Base-by-base conservation (phyloP, 1,140 invertebrate species). In the Lanistes nyassanus region DNA sequence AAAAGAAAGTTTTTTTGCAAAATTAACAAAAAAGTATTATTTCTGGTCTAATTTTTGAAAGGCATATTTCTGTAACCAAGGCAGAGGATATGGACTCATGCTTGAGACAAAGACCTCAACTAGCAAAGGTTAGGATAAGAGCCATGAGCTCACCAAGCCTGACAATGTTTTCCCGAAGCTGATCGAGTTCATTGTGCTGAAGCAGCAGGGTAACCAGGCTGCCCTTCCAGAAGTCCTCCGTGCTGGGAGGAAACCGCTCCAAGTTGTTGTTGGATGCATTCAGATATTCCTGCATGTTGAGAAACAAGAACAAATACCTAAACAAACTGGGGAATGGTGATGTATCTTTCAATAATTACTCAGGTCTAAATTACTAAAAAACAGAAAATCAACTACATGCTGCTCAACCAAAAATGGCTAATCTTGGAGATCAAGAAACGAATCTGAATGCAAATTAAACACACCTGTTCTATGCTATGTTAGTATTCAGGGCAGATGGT, bases 161-260 rank as follows among this genome's bases (percentile, higher is more conserved):
- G 95, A 97, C 77, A 64, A 87, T 81, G 39, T 96, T 94, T 91
- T 99, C 93, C 85, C 97, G 97, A 0, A 99, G 91, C 51, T 96
- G 91, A 0, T 95, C 93, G 11, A 99, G 90, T 77, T 93, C 93
- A 0, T 96, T 94, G n/a, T 81, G 29, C 31, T 79, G 73, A 16
- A 87, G 76, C 0, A 78, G 56, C 1, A 87, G 73, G 19, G 21
- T 65, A 34, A 72, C 73, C 36, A 87, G 71, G 64, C 77, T 81
- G 3, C 77, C 79, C 64, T 79, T 80, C 86, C 86, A 87, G 64
- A 81, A 87, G 39, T 80, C 67, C 51, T 86, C 84, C 21, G 82
- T 58, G 67, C 79, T 85, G 21, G 74, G 71, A 0, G 83, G 79
- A 58, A 86, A 82, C n/a, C 79, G 67, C 36, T 78, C 78, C 39